Conservation (phyloP, 2,797 vertebrate genomes). For the Sylvilagus floridanus region DNA sequence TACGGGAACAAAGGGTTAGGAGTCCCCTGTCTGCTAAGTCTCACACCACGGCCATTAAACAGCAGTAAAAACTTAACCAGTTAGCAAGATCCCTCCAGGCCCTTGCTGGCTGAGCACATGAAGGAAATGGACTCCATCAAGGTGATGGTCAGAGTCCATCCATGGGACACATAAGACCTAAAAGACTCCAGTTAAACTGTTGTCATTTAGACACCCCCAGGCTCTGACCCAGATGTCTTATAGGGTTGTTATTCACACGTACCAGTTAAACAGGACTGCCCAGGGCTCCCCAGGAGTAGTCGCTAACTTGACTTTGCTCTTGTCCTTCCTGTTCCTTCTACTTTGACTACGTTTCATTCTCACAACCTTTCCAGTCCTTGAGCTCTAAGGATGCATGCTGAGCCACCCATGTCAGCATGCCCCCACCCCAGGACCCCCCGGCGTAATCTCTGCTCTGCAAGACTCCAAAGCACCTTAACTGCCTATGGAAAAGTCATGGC, state of each 20-base stretch:
- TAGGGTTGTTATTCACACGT: neutral
- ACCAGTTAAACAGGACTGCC: neutral
- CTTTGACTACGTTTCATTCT: neutral
- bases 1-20: neutral
- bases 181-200: neutral
- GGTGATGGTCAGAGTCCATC: neutral
- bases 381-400: neutral
- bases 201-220: neutral
- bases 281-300: neutral
- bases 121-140: neutral
- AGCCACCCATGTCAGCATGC: neutral
- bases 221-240: neutral
- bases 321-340: neutral
- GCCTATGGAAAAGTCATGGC: neutral
- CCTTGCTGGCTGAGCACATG: neutral
- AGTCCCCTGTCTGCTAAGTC: neutral
- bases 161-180: neutral
- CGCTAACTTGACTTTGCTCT: neutral
- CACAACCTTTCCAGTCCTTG: neutral
- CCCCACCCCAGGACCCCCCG: no score
- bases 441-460: neutral
- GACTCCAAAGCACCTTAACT: neutral
- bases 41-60: conserved; percentile 11
- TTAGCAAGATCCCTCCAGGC: neutral
- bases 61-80: neutral